Conservation (phyloP, 2,888 invertebrate species). For the Drosophila phalerata region DNA sequence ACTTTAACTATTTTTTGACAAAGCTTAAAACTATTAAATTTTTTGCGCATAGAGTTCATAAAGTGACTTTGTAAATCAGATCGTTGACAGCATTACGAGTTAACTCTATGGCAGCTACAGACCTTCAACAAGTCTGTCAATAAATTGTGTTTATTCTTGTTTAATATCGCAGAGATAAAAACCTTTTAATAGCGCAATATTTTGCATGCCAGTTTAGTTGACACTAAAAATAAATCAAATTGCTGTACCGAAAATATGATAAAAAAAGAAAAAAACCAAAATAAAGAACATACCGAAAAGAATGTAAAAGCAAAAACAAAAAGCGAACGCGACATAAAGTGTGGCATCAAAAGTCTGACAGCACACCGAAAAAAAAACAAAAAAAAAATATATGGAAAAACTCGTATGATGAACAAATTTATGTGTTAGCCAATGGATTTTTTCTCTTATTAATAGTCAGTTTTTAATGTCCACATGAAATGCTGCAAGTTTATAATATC, state of each 20-base stretch:
- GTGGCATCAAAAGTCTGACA: constrained; percentile 27
- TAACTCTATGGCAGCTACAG: constrained; percentile 25
- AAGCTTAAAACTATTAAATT: constrained; percentile 16
- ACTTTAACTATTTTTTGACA: background rate
- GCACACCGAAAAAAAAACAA: background rate
- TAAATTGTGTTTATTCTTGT: constrained; percentile 27
- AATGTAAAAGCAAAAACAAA: constrained; percentile 12
- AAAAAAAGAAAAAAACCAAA: constrained; percentile 17
- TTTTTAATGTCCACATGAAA: constrained; percentile 16
- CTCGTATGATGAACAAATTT: constrained; percentile 24
- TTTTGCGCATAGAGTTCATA: constrained; percentile 6
- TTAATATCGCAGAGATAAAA: constrained; percentile 21
- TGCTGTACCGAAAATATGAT: constrained; percentile 16
- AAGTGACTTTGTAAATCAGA: constrained; percentile 10
- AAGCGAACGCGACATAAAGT: constrained; percentile 9
- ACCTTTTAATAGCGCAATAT: constrained; percentile 52
- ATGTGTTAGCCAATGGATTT: constrained; percentile 16
- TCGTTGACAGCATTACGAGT: constrained; percentile 29
- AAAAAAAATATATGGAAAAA: background rate
- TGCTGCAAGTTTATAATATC: background rate
- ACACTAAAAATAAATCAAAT: constrained; percentile 72
- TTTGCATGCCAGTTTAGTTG: constrained; percentile 58
- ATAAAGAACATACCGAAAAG: constrained; percentile 13
- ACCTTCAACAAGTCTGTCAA: constrained; percentile 29
- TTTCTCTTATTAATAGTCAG: constrained; percentile 21